A percentile compares a stretch with the other conserved stretches of the same genome.
phyloP scores from a whole-genome alignment of 2,888 invertebrate species.

The Silvanus unidentatus region DNA sequence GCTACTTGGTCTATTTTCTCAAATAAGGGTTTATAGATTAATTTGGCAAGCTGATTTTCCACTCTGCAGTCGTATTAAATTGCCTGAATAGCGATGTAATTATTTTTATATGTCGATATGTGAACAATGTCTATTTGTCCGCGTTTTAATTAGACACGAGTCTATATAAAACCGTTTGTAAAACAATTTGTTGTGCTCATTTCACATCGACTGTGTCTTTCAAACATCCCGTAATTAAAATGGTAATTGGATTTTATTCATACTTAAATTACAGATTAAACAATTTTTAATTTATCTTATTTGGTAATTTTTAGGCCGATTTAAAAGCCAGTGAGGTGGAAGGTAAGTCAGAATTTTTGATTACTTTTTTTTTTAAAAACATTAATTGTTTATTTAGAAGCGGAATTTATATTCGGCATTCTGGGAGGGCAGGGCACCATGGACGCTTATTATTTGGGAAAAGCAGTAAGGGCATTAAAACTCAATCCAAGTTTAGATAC shows the following conservation, averaged over 20 bases:
- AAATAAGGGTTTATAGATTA: too few species aligned
- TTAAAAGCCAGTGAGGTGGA: slow-evolving; percentile 35
- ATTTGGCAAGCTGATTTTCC: too few species aligned
- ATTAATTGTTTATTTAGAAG: slow-evolving; percentile 25
- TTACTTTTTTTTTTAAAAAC: too few species aligned
- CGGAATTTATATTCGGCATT: slow-evolving; percentile 37
- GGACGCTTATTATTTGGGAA: slow-evolving; percentile 84
- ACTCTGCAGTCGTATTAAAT: slow-evolving; percentile 29
- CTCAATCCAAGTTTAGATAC: slow-evolving; percentile 89
- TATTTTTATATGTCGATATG: slow-evolving; percentile 27
- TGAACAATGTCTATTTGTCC: slow-evolving; percentile 27
- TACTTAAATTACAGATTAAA: neutral
- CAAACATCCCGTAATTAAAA: too few species aligned
- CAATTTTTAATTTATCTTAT: slow-evolving; percentile 1
- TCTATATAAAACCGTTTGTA: slow-evolving; percentile 35
- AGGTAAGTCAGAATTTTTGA: too few species aligned
- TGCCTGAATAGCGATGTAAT: slow-evolving; percentile 21
- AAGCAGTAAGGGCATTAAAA: slow-evolving; percentile 85
- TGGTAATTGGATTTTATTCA: slow-evolving; percentile 12
- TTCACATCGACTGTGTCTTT: too few species aligned
- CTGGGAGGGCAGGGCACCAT: slow-evolving; percentile 67
- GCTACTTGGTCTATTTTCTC: too few species aligned
- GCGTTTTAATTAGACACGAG: slow-evolving; percentile 32
- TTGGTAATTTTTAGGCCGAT: slow-evolving; percentile 25
- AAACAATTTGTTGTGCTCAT: slow-evolving; percentile 25